These are phyloP conservation scores for Mormyrops attenuatus DNA, from an alignment of 2,797 vertebrate species.

Conservation along the genomic window DNA sequence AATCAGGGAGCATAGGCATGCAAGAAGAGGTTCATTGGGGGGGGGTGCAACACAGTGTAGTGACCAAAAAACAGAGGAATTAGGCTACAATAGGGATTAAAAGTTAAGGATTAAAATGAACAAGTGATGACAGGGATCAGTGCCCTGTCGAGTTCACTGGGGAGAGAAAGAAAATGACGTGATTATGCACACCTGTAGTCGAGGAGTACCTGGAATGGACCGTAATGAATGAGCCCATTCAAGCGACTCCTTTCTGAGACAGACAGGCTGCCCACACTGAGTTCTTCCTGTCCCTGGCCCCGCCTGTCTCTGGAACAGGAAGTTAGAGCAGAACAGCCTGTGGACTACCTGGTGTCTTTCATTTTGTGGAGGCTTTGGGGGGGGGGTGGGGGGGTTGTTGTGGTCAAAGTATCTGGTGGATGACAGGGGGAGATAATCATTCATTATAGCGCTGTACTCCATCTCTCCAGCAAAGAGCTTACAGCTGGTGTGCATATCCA, in stretches of 20 bases:
- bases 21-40: neutral
- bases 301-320: neutral
- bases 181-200: neutral
- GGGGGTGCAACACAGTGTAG: neutral
- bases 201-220: neutral
- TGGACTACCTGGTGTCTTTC: neutral
- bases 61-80: neutral
- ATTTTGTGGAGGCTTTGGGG: neutral
- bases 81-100: neutral
- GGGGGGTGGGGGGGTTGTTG: neutral
- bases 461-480: neutral
- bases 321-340: neutral
- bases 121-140: neutral
- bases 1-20: neutral
- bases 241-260: neutral
- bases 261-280: neutral
- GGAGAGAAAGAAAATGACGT: neutral
- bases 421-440: neutral
- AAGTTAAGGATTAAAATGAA: neutral
- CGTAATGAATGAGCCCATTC: neutral
- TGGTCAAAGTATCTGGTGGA: neutral
- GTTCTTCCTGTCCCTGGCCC: neutral
- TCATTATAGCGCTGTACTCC: neutral
- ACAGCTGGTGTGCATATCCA: neutral
- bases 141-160: neutral